Base-by-base conservation (phyloP, 2,888 invertebrate genomes). In the Merodon equestris region DNA sequence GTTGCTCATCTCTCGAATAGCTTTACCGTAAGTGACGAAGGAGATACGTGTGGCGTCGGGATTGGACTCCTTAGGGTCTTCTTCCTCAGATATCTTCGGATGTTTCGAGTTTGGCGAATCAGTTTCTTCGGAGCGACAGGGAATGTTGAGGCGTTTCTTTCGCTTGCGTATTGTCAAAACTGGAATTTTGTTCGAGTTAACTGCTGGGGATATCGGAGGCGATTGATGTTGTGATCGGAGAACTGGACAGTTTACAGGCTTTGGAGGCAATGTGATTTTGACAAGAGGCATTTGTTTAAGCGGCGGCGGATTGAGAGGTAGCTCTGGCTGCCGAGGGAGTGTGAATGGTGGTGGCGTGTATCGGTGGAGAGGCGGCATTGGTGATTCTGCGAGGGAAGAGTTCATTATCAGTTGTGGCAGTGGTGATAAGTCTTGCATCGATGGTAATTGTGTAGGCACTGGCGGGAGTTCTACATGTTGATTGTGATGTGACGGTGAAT, bases 1-100 rank as follows among this genome's bases (percentile, higher is more conserved):
- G 13, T 58, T 82, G 27, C 86, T 84, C 66, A 89, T 77, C 56
- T 88, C 84, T 27, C 82, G 84, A 10, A 88, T 83, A n/a, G 86
- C 87, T 38, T 83, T 84, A 17, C 85, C 84, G 13, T 86, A 84
- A 15, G 82, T 47, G n/a, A 84, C 45, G 56, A 74, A 72, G n/a
- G 76, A 71, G 50, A 76, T 67, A 1, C 71, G 76, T 9, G 70
- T 10, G n/a, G 75, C 10, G 17, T 75, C 76, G 0, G 45, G 34
- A 10, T 48, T 50, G 5, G 74, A 50, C 45, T 64, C 74, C 9
- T 68, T 54, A 0, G 68, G 10, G 34, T 73, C 15, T 12, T 77
- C 74, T 18, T 81, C 75, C 15, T 67, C 56, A 13, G 73, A 68
- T 1, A 50, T 27, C 40, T 18, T 56, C 0, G 66, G 53, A 36